Percentiles rank a stretch among this genome's conserved stretches.
phyloP scores from a whole-genome alignment of 2,888 invertebrate species.

The Unio pictorum region DNA sequence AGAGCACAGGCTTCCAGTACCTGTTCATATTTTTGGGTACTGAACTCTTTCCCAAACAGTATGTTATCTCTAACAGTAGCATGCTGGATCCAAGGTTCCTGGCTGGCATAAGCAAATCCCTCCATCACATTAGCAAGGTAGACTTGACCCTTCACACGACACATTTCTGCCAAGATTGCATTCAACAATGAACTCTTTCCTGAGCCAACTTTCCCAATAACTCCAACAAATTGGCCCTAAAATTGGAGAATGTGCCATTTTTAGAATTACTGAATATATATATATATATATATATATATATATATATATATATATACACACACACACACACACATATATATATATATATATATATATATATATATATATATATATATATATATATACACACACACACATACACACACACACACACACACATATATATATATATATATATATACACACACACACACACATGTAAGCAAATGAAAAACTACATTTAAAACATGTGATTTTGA shows the following conservation, averaged over 20 bases:
- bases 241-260: slow-evolving; percentile 4
- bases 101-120: slow-evolving; percentile 78
- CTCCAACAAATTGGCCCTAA: slow-evolving; percentile 77
- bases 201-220: slow-evolving; percentile 90
- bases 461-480: no score
- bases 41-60: slow-evolving; percentile 88
- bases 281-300: background rate
- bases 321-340: background rate
- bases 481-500: no score
- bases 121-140: slow-evolving; percentile 78
- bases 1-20: slow-evolving; percentile 90
- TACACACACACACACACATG: no score
- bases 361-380: no score
- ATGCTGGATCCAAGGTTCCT: slow-evolving; percentile 93
- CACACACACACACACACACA: no score
- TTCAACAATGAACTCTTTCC: slow-evolving; percentile 91
- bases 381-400: no score
- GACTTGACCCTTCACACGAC: slow-evolving; percentile 77
- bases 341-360: no score
- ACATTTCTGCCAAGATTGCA: slow-evolving; percentile 89
- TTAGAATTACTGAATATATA: background rate
- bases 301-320: background rate
- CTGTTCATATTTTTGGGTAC: slow-evolving; percentile 83
- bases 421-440: no score
- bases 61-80: slow-evolving; percentile 94